These are phyloP conservation scores for Buceros bicornis DNA, from an alignment of 2,797 vertebrate genomes.

Conservation along the genomic window DNA sequence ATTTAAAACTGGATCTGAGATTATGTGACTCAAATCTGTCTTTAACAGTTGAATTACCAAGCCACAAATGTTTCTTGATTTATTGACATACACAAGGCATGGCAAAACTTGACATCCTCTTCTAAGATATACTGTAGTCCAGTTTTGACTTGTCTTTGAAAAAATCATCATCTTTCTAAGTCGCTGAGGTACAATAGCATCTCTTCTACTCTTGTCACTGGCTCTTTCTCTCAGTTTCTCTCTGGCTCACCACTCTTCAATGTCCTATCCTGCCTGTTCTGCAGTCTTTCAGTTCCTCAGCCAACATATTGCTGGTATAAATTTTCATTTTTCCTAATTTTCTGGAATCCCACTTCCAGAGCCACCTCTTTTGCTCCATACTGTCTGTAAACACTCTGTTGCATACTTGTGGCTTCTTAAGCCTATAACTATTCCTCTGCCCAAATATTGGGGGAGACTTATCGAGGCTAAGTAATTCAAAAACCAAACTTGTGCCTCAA, in stretches of 20 bases:
- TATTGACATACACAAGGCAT: neutral
- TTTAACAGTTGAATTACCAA: neutral
- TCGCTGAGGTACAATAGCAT: neutral
- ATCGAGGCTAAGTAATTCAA: neutral
- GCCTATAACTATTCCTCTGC: neutral
- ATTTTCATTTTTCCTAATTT: neutral
- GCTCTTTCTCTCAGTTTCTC: neutral
- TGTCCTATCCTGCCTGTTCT: neutral
- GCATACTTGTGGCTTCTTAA: neutral
- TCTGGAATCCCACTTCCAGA: neutral
- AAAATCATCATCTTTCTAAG: neutral
- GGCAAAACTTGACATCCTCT: neutral
- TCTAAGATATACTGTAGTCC: neutral
- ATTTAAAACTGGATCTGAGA: neutral
- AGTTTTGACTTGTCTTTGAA: neutral
- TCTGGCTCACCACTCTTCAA: neutral
- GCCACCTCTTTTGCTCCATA: neutral
- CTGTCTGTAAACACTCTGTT: neutral
- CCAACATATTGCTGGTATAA: neutral
- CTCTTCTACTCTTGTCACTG: neutral
- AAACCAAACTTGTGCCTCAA: neutral
- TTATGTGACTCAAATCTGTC: neutral
- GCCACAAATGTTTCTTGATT: neutral
- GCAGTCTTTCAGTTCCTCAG: neutral
- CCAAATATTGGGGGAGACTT: neutral